These are phyloP conservation scores for Prosopocoilus inquinatus DNA, from an alignment of 2,888 invertebrate genomes.

Conservation along the genomic window DNA sequence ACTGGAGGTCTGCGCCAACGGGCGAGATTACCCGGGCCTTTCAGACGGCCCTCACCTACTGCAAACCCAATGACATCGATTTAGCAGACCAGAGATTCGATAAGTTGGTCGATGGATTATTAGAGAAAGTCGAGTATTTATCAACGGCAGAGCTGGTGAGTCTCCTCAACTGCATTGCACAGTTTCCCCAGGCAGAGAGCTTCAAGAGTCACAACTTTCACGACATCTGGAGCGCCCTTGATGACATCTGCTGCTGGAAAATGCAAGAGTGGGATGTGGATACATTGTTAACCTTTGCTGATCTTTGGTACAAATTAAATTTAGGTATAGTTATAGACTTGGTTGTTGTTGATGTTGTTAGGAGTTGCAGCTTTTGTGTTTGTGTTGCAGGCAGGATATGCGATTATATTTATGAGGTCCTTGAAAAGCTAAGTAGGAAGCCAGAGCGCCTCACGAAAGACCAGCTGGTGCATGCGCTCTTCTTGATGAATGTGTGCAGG, in stretches of 20 bases:
- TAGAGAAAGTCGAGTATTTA: constrained; percentile 56
- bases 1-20: constrained; percentile 36
- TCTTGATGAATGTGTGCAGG: constrained; percentile 62
- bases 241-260: constrained; percentile 59
- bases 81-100: constrained; percentile 44
- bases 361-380: not conserved
- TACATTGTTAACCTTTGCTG: constrained; percentile 58
- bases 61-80: constrained; percentile 35
- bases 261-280: constrained; percentile 55
- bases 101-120: constrained; percentile 46
- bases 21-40: constrained; percentile 42
- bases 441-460: constrained; percentile 58
- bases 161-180: constrained; percentile 54
- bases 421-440: constrained; percentile 59
- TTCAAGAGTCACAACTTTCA: constrained; percentile 59
- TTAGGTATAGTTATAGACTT: constrained; percentile 41
- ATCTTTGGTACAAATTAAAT: constrained; percentile 64
- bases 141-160: constrained; percentile 58
- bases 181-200: constrained; percentile 56
- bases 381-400: constrained; percentile 51
- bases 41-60: constrained; percentile 35
- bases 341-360: not conserved
- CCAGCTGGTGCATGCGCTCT: constrained; percentile 67
- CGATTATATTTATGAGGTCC: constrained; percentile 56
- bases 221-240: constrained; percentile 66